Evolutionary conservation across 2,797 vertebrate genomes (phyloP).

Genomic region (Pantherophis alleghaniensis): DNA sequence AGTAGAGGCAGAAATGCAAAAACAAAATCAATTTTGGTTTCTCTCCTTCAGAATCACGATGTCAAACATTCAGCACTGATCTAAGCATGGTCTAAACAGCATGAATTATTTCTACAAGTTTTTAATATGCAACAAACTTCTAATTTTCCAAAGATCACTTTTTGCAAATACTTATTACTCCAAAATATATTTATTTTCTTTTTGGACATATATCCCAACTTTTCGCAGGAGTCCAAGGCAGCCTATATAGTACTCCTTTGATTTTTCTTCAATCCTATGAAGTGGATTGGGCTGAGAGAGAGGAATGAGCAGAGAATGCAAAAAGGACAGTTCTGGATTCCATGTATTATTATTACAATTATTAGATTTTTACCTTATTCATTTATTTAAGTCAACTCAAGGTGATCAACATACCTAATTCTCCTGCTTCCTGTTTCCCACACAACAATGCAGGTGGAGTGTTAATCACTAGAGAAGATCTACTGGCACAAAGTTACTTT

Average conservation of each 20-base stretch:
- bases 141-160: background rate
- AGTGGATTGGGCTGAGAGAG: background rate
- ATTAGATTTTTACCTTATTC: background rate
- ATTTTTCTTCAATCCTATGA: background rate
- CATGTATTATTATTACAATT: background rate
- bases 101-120: background rate
- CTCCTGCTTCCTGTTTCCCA: background rate
- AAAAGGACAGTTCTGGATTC: background rate
- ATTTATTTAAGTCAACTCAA: background rate
- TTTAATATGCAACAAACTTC: background rate
- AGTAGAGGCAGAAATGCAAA: background rate
- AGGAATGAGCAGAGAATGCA: background rate
- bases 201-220: background rate
- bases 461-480: background rate
- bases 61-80: background rate
- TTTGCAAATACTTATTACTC: background rate
- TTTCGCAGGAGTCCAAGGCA: background rate
- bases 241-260: background rate
- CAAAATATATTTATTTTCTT: background rate
- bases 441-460: background rate
- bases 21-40: background rate
- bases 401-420: background rate
- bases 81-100: background rate
- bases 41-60: background rate
- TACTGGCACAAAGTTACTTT: background rate